A percentile compares a stretch with the other conserved stretches of the same genome.
Conservation (phyloP, 2,888 invertebrate genomes). For the Coelogynopora nodosa region DNA sequence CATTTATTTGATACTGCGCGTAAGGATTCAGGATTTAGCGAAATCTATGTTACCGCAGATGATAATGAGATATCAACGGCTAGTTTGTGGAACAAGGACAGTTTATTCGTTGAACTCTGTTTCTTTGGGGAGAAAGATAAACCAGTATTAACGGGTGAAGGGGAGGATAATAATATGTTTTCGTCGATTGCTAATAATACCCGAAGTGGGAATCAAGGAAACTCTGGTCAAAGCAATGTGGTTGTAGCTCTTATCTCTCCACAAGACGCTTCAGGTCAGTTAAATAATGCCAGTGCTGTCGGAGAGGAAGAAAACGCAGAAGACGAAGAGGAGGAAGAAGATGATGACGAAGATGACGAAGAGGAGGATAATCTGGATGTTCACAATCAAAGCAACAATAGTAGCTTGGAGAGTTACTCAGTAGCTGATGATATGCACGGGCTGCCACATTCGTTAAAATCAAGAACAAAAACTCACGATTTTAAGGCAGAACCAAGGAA, state of each 20-base stretch:
- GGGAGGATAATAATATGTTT: neutral
- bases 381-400: neutral
- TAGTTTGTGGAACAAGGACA: neutral
- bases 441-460: too few species aligned
- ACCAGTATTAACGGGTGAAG: neutral
- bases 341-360: neutral
- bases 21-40: neutral
- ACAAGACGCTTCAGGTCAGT: neutral
- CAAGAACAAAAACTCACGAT: too few species aligned
- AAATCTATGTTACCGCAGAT: neutral
- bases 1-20: conserved; percentile 31
- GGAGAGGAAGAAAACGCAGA: neutral
- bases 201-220: neutral
- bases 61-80: neutral
- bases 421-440: neutral
- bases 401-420: neutral
- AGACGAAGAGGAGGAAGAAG: neutral
- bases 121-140: conserved; percentile 10
- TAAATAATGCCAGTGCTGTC: neutral
- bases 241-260: neutral
- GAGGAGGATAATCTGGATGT: neutral
- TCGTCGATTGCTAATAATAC: neutral
- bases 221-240: neutral
- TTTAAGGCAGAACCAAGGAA: too few species aligned
- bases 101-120: conserved; percentile 25